These are phyloP conservation scores for Rotaria socialis DNA, from an alignment of 2,888 invertebrate genomes.

Conservation along the genomic window DNA sequence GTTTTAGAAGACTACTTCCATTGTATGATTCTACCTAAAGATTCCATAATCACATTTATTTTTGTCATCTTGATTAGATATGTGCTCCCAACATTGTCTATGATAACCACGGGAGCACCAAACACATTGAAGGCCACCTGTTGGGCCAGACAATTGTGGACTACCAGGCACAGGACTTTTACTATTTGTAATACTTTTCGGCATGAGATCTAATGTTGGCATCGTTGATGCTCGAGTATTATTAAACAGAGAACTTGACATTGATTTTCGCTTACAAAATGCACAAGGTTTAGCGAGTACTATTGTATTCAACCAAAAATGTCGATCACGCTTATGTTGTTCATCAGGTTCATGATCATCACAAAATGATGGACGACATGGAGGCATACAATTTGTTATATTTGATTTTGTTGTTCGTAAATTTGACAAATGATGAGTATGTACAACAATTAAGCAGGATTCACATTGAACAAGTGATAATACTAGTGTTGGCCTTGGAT, in stretches of 20 bases:
- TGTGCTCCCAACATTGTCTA: constrained; percentile 4
- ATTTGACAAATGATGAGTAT: constrained; percentile 3
- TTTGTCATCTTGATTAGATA: neutral
- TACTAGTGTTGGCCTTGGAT: neutral
- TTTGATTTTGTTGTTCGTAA: neutral
- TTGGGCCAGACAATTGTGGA: neutral
- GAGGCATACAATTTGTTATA: neutral
- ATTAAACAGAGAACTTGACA: neutral
- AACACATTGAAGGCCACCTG: neutral
- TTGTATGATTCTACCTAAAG: neutral
- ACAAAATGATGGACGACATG: constrained; percentile 19
- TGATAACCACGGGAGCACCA: constrained; percentile 32
- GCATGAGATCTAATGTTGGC: neutral
- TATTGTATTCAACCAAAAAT: neutral
- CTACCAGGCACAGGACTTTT: neutral
- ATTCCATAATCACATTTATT: neutral
- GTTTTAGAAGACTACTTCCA: neutral
- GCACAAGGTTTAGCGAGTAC: neutral
- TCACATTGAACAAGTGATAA: constrained; percentile 6
- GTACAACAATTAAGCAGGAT: neutral
- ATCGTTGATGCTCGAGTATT: neutral
- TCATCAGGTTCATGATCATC: neutral
- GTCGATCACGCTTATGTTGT: neutral
- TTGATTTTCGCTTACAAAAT: constrained; percentile 17
- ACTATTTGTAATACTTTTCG: neutral